Conservation (phyloP, 2,888 invertebrate species). For the Drosophila rellima region DNA sequence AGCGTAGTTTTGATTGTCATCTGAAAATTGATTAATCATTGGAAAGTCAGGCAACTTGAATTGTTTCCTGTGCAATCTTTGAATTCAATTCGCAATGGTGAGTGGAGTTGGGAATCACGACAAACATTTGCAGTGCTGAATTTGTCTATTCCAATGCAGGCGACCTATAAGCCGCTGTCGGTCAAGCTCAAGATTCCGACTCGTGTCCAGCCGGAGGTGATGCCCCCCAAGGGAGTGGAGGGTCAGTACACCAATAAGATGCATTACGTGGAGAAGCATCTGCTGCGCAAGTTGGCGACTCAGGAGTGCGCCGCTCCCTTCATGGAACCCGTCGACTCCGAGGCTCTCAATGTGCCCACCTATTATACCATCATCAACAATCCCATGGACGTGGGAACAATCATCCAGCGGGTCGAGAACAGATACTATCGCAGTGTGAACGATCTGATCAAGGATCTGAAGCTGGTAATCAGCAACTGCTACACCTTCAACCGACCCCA, state of each 20-base stretch:
- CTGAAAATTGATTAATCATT: neutral
- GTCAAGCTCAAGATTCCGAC: neutral
- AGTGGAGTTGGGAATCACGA: neutral
- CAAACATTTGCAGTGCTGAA: neutral
- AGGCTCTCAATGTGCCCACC: constrained; percentile 6
- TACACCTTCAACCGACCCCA: constrained; percentile 14
- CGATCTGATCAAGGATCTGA: constrained; percentile 15
- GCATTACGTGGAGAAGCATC: constrained; percentile 11
- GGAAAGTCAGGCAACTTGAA: neutral
- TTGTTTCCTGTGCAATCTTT: neutral
- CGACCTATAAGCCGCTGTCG: neutral
- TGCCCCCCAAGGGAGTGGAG: neutral
- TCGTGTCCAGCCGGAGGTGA: constrained; percentile 31
- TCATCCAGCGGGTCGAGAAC: constrained; percentile 6
- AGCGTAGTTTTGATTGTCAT: neutral
- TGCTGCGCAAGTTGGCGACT: neutral
- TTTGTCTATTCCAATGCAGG: neutral
- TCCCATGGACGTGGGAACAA: constrained; percentile 39
- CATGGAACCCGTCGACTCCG: constrained; percentile 37
- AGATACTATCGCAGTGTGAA: constrained; percentile 18
- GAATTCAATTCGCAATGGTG: neutral
- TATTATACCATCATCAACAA: constrained; percentile 14
- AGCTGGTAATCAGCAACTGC: constrained; percentile 28
- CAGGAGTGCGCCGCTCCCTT: constrained; percentile 3
- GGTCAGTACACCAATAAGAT: constrained; percentile 44